These are phyloP conservation scores for Tiliacea aurago DNA, from an alignment of 2,888 invertebrate genomes.

Conservation along the genomic window DNA sequence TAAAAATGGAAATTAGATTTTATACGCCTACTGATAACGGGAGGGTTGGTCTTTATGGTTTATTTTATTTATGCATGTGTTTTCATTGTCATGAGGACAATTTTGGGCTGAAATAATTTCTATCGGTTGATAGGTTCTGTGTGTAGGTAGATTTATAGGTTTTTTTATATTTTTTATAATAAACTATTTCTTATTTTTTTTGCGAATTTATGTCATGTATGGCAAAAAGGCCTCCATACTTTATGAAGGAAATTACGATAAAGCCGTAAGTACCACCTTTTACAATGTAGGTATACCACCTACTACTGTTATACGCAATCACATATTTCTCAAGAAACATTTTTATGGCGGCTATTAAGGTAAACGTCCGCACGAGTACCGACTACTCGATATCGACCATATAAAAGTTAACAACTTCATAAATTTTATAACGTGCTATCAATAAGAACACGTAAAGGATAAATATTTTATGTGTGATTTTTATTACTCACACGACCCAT, in stretches of 20 bases:
- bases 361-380: slow-evolving; percentile 61
- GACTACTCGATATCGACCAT: slow-evolving; percentile 73
- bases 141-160: too few species aligned
- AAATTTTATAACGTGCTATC: slow-evolving; percentile 84
- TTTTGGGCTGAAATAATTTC: background rate
- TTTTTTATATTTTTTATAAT: too few species aligned
- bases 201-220: background rate
- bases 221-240: background rate
- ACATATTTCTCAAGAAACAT: slow-evolving; percentile 62
- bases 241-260: slow-evolving; percentile 16
- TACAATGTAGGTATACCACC: slow-evolving; percentile 41
- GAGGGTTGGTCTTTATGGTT: slow-evolving; percentile 8
- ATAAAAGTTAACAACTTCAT: slow-evolving; percentile 85
- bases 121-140: background rate
- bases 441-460: slow-evolving; percentile 78
- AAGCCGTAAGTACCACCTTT: slow-evolving; percentile 24
- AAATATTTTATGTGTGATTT: slow-evolving; percentile 81
- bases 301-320: slow-evolving; percentile 58
- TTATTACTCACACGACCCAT: slow-evolving; percentile 72
- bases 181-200: background rate
- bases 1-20: slow-evolving; percentile 54
- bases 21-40: slow-evolving; percentile 33
- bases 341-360: slow-evolving; percentile 64
- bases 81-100: slow-evolving; percentile 6
- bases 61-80: slow-evolving; percentile 14